Evolutionary conservation across 1,140 invertebrate genomes (phyloP), one percentile per base, ranked within the genome.

Genomic region (Hermetia illucens): DNA sequence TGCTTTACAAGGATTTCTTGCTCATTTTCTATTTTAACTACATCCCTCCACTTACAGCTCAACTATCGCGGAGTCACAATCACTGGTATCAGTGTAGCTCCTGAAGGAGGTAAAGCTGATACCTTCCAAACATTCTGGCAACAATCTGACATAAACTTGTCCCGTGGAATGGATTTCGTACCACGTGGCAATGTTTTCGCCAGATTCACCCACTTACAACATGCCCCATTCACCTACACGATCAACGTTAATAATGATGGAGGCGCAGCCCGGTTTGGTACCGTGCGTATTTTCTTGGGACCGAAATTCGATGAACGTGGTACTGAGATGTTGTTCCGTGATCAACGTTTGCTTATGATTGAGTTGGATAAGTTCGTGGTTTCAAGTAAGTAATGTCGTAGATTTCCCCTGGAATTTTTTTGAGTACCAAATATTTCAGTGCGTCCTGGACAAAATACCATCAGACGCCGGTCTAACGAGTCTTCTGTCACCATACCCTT

Each of bases 331-430:
- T 39, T 59, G 10, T 72, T 80, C 49, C 61, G 70, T 1, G 72
- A 80, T 18, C 78, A 85, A 52, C 66, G 76, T 17, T 49, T 65
- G 3, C 56, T 83, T 19, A 81, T 83, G 72, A 72, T 84, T 22
- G 82, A 86, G 49, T 61, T 85, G 60, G 82, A 85, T 56, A 82
- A 82, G 52, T 83, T 83, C 50, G 66, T 71, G 8, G 65, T 69
- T 0, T 59, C 62, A 10, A 52, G 76, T 79, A 61, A 68, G 66
- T 65, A 53, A 10, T 36, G 30, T 32, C 12, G 17, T 6, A 13
- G 34, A 6, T 34, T n/a, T n/a, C n/a, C n/a, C n/a, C n/a, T n/a
- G n/a, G n/a, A n/a, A n/a, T 10, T 9, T 34, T 15, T 15, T 9
- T 36, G 13, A n/a, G 8, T 36, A 36, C 22, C 17, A 16, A 18